Conservation (phyloP, 2,888 invertebrate genomes). For the Anodontia alba region DNA sequence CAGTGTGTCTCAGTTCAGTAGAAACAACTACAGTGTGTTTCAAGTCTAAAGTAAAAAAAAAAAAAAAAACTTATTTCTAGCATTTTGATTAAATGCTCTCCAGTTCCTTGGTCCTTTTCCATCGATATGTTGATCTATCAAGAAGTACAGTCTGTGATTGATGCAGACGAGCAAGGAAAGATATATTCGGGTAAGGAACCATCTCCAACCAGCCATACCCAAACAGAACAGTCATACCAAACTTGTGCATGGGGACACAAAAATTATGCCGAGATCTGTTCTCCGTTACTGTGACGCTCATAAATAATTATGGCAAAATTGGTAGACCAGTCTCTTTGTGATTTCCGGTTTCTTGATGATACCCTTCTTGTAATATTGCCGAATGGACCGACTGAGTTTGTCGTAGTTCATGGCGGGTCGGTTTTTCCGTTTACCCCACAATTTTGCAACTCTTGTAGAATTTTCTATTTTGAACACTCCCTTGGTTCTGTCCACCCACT, state of each 20-base stretch:
- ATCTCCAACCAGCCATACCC: not conserved
- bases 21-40: too few species aligned
- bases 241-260: conserved; percentile 10
- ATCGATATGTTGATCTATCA: too few species aligned
- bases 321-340: conserved; percentile 98
- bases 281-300: conserved; percentile 87
- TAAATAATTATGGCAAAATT: conserved; percentile 98
- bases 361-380: conserved; percentile 99
- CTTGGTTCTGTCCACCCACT: conserved; percentile 97
- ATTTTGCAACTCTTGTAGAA: conserved; percentile 97
- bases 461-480: conserved; percentile 99
- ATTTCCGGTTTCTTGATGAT: conserved; percentile 96
- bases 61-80: too few species aligned
- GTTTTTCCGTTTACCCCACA: conserved; percentile 99
- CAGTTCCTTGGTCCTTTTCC: too few species aligned
- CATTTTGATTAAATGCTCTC: too few species aligned
- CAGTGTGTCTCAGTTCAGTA: too few species aligned
- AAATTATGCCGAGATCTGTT: not conserved
- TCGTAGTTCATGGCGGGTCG: conserved; percentile 99
- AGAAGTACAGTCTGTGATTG: too few species aligned
- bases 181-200: not conserved
- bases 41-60: too few species aligned
- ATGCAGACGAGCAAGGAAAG: not conserved
- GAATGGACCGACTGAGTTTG: conserved; percentile 97
- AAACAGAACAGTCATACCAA: too few species aligned